A percentile compares a stretch with the other conserved stretches of the same genome.
Evolutionary conservation across 2,888 invertebrate species (phyloP).

Genomic region (Plagiodera versicolora): DNA sequence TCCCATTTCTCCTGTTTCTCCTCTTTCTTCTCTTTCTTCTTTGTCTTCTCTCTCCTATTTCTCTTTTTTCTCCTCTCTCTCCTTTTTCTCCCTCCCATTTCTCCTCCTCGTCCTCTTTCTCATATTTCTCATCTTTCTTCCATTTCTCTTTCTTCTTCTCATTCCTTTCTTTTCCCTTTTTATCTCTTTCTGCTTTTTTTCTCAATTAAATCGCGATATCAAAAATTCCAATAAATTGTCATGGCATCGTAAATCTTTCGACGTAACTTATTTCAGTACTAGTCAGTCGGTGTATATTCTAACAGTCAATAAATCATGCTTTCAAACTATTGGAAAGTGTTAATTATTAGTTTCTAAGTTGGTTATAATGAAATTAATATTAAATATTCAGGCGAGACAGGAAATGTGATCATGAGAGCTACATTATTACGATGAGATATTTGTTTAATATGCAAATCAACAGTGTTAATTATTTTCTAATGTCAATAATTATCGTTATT

Average conservation of each 20-base stretch:
- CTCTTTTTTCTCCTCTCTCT: too few species aligned
- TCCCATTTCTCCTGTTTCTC: too few species aligned
- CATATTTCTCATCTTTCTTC: too few species aligned
- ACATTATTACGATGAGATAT: constrained; percentile 17
- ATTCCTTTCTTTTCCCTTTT: too few species aligned
- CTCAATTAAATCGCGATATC: constrained; percentile 26
- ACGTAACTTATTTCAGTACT: constrained; percentile 27
- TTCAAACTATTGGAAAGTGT: constrained; percentile 32
- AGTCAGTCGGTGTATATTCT: constrained; percentile 23
- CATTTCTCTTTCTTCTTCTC: too few species aligned
- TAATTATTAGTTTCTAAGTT: constrained; percentile 30
- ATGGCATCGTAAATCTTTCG: constrained; percentile 23
- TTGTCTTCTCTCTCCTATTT: too few species aligned
- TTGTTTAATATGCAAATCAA: constrained; percentile 24
- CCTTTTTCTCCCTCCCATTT: too few species aligned
- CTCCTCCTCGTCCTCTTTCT: too few species aligned
- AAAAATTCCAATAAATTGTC: constrained; percentile 27
- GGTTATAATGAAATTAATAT: constrained; percentile 26
- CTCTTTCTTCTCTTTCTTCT: too few species aligned
- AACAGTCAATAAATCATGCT: constrained; percentile 29
- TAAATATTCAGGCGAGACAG: constrained; percentile 20
- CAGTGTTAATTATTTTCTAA: constrained; percentile 23
- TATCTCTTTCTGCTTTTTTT: too few species aligned
- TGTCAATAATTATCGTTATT: constrained; percentile 17
- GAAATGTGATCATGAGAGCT: constrained; percentile 14